These are phyloP conservation scores for Onthophagus taurus DNA, from an alignment of 1,140 invertebrate species.

Conservation along the genomic window DNA sequence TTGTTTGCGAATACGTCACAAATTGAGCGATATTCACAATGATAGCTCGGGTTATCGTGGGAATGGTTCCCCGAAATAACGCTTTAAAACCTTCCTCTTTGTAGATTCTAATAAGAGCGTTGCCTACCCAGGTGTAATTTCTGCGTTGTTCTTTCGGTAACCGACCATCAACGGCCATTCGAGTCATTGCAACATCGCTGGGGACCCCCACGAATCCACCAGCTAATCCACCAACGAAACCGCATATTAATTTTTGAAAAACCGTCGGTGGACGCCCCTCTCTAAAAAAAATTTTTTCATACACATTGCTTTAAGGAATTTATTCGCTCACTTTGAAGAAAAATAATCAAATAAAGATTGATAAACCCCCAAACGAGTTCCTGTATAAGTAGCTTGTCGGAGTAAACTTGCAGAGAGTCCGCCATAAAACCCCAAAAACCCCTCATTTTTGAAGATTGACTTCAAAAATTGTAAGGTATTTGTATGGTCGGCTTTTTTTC, in stretches of 20 bases:
- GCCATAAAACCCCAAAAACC: slow-evolving; percentile 46
- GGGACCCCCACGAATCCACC: slow-evolving; percentile 61
- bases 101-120: slow-evolving; percentile 77
- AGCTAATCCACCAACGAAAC: slow-evolving; percentile 72
- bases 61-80: slow-evolving; percentile 75
- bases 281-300: slow-evolving; percentile 18
- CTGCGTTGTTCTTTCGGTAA: slow-evolving; percentile 72
- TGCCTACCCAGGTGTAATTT: slow-evolving; percentile 85
- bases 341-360: slow-evolving; percentile 45
- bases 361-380: slow-evolving; percentile 55
- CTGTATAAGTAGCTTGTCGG: slow-evolving; percentile 59
- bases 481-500: slow-evolving; percentile 7
- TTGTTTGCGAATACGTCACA: slow-evolving; percentile 86
- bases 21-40: slow-evolving; percentile 94
- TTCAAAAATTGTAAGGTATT: slow-evolving; percentile 14
- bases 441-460: slow-evolving; percentile 45
- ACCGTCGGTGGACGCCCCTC: slow-evolving; percentile 52
- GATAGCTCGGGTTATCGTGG: slow-evolving; percentile 74
- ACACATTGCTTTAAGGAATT: background rate
- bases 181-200: slow-evolving; percentile 78
- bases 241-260: slow-evolving; percentile 52
- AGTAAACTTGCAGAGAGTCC: slow-evolving; percentile 54
- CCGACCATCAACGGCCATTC: slow-evolving; percentile 95
- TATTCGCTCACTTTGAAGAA: slow-evolving; percentile 3
- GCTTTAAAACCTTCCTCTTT: slow-evolving; percentile 80